Evolutionary conservation across 2,888 invertebrate species (phyloP), one percentile per base, ranked within the genome.

Genomic region (Hyposoter didymator): DNA sequence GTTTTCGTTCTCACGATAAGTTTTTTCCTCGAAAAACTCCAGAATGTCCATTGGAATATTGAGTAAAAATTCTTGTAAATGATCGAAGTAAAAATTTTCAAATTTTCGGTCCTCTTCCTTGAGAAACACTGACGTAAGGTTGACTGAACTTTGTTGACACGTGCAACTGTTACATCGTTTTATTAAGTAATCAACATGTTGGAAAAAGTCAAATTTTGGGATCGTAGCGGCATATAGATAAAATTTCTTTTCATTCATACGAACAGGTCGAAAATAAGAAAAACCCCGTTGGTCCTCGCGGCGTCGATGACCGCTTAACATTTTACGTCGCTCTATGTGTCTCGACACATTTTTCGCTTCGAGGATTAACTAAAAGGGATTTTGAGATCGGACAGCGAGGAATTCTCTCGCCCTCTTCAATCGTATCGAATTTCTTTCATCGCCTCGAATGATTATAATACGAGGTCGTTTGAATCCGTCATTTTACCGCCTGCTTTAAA

Each of bases 371-470:
- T 8, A 43, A 80, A 62, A 35, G 64, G 49, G 70, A 69, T 78
- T 84, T 78, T 66, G 78, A 45, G 47, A 35, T 35, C 66, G 52
- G 45, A 80, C 47, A 72, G 66, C 22, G 35, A 32, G 49, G 66
- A 45, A 76, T 78, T 39, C 55, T 39, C 55, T 73, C 39, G n/a
- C 19, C 28, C 52, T 28, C 22, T 67, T 52, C n/a, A 55, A 22
- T 6, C 39, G 73, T 81, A 82, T 85, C 78, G 78, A 78, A 74
- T 85, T 82, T 82, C 84, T 82, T 74, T 82, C 74, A 62, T 75
- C 78, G 74, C 70, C 7, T 70, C 59, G 59, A 78, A 55, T 62
- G 35, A 52, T 49, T 49, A 67, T 32, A 75, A 32, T 28, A 66
- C 43, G 45, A 59, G 49, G 73, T 78, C 74, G 82, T 78, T 82